Conservation (phyloP, 2,797 vertebrate genomes). For the Crossoptilon crossoptilon region DNA sequence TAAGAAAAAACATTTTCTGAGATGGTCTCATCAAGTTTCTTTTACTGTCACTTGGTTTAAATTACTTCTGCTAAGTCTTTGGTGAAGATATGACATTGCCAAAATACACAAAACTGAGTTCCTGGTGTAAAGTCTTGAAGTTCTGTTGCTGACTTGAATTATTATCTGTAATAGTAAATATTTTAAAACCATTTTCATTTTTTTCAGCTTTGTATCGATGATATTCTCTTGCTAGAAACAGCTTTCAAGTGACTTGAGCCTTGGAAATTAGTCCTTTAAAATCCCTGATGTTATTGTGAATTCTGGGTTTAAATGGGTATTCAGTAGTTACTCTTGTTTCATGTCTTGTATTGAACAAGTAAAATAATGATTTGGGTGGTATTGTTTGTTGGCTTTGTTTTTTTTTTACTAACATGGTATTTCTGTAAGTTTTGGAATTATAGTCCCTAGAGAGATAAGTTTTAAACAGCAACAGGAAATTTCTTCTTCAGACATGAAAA, state of each 20-base stretch:
- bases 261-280: not conserved
- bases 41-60: not conserved
- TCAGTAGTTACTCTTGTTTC: not conserved
- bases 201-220: not conserved
- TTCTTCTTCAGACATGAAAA: not conserved
- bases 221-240: not conserved
- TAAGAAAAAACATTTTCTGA: slow-evolving; percentile 1
- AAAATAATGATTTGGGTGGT: not conserved
- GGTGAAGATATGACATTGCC: not conserved
- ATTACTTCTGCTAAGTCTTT: not conserved
- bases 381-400: not conserved
- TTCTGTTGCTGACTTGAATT: not conserved
- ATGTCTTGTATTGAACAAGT: not conserved
- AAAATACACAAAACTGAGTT: not conserved
- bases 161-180: too few relatives aligned
- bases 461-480: not conserved
- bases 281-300: not conserved
- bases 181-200: not conserved
- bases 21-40: not conserved
- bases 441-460: not conserved
- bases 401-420: not conserved
- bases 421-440: not conserved
- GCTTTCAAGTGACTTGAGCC: not conserved
- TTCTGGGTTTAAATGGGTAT: not conserved
- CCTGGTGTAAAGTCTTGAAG: not conserved